Evolutionary conservation across 2,797 vertebrate genomes (phyloP).

Genomic region (Gymnoscopelus braueri): DNA sequence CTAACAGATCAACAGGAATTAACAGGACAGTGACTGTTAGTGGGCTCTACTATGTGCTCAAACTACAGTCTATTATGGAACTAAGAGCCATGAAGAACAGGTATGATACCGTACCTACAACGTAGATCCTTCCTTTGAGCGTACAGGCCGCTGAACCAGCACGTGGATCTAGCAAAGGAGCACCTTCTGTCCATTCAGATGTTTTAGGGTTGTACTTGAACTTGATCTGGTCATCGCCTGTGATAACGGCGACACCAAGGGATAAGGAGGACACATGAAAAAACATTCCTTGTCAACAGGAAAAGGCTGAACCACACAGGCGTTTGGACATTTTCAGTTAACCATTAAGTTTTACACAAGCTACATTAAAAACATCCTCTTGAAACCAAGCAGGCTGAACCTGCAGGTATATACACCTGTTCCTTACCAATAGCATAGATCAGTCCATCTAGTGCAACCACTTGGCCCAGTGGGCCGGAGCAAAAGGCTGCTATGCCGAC

Average conservation of each 20-base stretch:
- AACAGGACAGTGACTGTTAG: not conserved
- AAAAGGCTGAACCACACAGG: not conserved
- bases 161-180: constrained; percentile 85
- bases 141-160: constrained; percentile 85
- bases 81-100: too few relatives aligned
- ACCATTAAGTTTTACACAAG: not conserved
- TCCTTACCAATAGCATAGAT: constrained; percentile 83
- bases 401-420: not conserved
- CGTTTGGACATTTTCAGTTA: not conserved
- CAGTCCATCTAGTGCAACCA: constrained; percentile 82
- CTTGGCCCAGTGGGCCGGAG: too few relatives aligned
- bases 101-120: constrained; percentile 75
- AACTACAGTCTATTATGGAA: not conserved
- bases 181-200: constrained; percentile 77
- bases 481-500: constrained; percentile 81
- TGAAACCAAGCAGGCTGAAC: not conserved
- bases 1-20: constrained; percentile 45
- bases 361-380: too few relatives aligned
- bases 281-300: not conserved
- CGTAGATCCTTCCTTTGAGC: constrained; percentile 84
- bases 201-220: constrained; percentile 83
- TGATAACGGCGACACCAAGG: constrained; percentile 82
- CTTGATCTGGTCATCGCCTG: constrained; percentile 79
- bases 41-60: too few relatives aligned
- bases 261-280: constrained; percentile 1